Percentiles rank a stretch among this genome's conserved stretches.
Evolutionary conservation across 2,888 invertebrate species (phyloP).

Genomic region (Capitulum mitella): DNA sequence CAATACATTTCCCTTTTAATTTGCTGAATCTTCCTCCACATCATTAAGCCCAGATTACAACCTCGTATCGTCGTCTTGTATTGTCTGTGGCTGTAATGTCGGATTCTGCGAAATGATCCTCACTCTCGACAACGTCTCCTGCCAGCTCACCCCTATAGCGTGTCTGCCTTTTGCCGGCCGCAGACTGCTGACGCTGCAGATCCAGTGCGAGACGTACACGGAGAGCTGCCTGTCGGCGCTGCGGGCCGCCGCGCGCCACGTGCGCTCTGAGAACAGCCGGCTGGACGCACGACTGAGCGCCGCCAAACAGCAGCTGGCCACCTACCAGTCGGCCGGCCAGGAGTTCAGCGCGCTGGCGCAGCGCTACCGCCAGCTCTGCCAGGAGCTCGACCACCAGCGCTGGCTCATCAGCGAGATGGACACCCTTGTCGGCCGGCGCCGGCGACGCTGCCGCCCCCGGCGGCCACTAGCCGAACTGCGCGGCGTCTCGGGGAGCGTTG

Average conservation of each 20-base stretch:
- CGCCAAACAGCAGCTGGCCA: slow-evolving; percentile 13
- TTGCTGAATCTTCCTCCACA: no score
- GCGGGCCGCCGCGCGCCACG: slow-evolving; percentile 69
- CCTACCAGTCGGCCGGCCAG: background rate
- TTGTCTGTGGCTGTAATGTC: no score
- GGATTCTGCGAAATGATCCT: no score
- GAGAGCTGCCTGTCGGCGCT: slow-evolving; percentile 67
- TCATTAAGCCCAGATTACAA: no score
- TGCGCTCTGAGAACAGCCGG: slow-evolving; percentile 59
- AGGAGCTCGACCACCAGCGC: slow-evolving; percentile 52
- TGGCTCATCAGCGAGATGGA: slow-evolving; percentile 33
- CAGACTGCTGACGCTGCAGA: slow-evolving; percentile 47
- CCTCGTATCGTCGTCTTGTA: no score
- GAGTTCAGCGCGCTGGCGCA: slow-evolving; percentile 42
- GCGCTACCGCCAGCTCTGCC: slow-evolving; percentile 79
- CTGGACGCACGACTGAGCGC: slow-evolving; percentile 44
- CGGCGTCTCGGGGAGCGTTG: no score
- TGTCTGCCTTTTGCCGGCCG: background rate
- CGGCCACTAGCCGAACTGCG: no score
- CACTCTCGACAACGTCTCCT: no score
- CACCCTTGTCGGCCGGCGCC: slow-evolving; percentile 32
- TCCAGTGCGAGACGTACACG: slow-evolving; percentile 73
- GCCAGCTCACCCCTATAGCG: no score
- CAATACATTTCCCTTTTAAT: no score
- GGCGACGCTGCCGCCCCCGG: background rate